phyloP scores from a whole-genome alignment of 2,888 invertebrate species.

The Oxystoma pomonae region DNA sequence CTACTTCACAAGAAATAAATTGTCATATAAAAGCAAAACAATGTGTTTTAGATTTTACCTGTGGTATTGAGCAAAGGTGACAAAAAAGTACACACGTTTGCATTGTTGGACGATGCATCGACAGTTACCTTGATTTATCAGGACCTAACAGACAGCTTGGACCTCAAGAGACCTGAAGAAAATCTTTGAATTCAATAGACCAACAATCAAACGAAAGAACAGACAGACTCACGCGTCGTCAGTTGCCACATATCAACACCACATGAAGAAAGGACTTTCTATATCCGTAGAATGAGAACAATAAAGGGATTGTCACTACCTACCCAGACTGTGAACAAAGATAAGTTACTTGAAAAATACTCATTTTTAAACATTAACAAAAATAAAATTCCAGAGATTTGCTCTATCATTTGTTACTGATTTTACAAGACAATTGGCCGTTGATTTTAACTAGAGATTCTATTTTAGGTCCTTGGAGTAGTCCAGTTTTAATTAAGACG shows the following conservation, averaged over 20 bases:
- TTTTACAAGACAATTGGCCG: too few species aligned
- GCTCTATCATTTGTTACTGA: too few species aligned
- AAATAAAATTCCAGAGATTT: too few species aligned
- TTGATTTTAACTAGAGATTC: too few species aligned
- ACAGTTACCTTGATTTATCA: background rate
- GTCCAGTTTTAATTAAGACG: too few species aligned
- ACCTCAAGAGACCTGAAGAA: constrained; percentile 4
- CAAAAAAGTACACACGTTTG: constrained; percentile 3
- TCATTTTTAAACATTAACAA: too few species aligned
- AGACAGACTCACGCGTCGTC: background rate
- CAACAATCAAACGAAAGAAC: constrained; percentile 3
- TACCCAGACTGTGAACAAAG: too few species aligned
- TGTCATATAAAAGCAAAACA: too few species aligned
- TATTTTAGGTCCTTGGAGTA: too few species aligned
- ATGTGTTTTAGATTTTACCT: constrained; percentile 9
- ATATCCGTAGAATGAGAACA: background rate
- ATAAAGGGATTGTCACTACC: too few species aligned
- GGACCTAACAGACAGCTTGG: background rate
- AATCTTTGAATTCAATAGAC: constrained; percentile 12
- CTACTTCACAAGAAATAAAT: too few species aligned
- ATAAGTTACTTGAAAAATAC: too few species aligned
- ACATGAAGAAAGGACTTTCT: background rate
- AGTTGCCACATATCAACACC: background rate
- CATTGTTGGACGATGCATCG: background rate
- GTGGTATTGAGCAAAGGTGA: background rate